phyloP scores from a whole-genome alignment of 2,888 invertebrate genomes.

The Chrysodeixis includens region DNA sequence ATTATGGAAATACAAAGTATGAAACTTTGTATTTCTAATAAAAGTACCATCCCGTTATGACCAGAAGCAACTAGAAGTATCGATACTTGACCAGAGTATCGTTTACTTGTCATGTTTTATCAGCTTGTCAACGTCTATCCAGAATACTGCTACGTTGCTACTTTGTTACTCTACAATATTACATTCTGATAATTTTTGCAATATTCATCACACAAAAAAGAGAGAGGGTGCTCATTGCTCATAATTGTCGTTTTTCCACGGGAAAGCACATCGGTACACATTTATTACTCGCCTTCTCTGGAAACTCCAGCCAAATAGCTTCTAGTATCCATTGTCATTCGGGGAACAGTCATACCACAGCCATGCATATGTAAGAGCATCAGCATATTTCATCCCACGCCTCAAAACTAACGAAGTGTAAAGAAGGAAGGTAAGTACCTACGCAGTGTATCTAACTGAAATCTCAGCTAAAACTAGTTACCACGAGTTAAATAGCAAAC shows the following conservation, averaged over 20 bases:
- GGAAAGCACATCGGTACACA: too few species aligned
- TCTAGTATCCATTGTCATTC: too few species aligned
- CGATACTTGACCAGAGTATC: background rate
- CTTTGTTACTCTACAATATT: background rate
- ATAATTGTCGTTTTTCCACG: too few species aligned
- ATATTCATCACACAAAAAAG: background rate
- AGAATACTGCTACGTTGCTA: background rate
- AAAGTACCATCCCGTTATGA: background rate
- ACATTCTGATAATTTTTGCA: background rate
- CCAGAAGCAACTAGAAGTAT: background rate
- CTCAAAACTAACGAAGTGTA: slow-evolving; percentile 6
- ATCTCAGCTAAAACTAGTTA: slow-evolving; percentile 53
- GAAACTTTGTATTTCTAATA: background rate
- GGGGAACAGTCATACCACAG: background rate
- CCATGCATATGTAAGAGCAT: background rate
- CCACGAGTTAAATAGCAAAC: slow-evolving; percentile 52
- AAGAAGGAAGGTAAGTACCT: slow-evolving; percentile 19
- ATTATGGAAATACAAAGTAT: too few species aligned
- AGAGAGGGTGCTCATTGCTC: background rate
- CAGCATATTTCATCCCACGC: background rate
- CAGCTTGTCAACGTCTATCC: background rate
- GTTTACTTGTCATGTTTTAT: slow-evolving; percentile 3
- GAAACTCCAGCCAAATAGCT: too few species aligned
- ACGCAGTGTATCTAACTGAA: slow-evolving; percentile 33
- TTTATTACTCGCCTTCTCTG: too few species aligned